These are phyloP conservation scores for Drosophila aff. DNA, from an alignment of 1,140 invertebrate genomes.

Conservation along the genomic window DNA sequence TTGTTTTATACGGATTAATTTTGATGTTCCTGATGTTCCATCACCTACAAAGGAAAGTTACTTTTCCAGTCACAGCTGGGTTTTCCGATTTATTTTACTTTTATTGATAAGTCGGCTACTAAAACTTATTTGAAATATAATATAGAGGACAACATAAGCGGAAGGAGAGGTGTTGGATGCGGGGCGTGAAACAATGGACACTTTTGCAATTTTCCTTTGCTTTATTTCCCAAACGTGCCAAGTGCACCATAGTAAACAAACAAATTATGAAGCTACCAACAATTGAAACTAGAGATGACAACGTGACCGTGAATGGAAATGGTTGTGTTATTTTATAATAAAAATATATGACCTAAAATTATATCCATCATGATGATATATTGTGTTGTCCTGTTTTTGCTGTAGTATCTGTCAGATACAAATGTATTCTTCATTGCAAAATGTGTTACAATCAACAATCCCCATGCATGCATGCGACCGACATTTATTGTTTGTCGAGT, in stretches of 20 bases:
- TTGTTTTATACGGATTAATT: not conserved
- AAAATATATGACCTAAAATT: conserved; percentile 12
- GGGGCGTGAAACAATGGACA: conserved; percentile 29
- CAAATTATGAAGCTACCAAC: conserved; percentile 31
- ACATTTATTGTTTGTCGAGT: conserved; percentile 65
- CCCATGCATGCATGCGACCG: conserved; percentile 62
- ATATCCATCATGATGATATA: conserved; percentile 53
- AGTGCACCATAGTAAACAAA: conserved; percentile 58
- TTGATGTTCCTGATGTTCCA: not conserved
- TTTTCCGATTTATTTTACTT: conserved; percentile 7
- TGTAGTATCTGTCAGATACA: conserved; percentile 66
- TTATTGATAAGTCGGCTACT: conserved; percentile 32
- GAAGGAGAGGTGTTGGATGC: conserved; percentile 6
- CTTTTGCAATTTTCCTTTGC: conserved; percentile 31
- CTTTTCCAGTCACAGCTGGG: conserved; percentile 25
- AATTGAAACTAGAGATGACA: conserved; percentile 40
- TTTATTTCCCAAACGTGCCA: conserved; percentile 71
- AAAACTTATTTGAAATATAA: conserved; percentile 14
- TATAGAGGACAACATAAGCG: conserved; percentile 3
- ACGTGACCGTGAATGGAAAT: conserved; percentile 23
- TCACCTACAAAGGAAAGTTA: not conserved
- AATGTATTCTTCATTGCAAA: conserved; percentile 56
- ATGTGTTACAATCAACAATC: conserved; percentile 68
- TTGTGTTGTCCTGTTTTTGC: conserved; percentile 45
- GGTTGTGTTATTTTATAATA: conserved; percentile 25